These are phyloP conservation scores for Zapornia atra DNA, from an alignment of 2,113 vertebrate genomes.

Conservation along the genomic window DNA sequence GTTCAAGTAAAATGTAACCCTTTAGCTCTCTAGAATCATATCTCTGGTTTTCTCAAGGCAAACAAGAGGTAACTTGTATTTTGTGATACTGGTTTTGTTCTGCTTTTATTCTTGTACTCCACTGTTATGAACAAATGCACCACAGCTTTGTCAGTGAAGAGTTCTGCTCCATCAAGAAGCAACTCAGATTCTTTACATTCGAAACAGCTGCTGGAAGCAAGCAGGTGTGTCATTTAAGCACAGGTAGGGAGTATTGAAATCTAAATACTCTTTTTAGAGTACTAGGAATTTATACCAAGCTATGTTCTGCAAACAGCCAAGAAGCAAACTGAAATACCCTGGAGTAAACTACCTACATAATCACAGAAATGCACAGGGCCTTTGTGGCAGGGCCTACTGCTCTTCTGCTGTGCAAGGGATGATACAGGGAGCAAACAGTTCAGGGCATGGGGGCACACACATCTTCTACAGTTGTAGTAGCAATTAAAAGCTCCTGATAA, in stretches of 20 bases:
- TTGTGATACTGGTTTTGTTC: neutral
- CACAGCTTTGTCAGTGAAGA: neutral
- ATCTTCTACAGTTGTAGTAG: too few relatives aligned
- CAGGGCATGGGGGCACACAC: rapidly evolving
- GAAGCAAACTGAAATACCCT: neutral
- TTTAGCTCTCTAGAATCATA: neutral
- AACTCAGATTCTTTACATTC: neutral
- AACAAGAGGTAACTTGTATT: neutral
- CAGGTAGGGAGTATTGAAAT: neutral
- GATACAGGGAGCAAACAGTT: neutral
- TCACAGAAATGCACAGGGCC: neutral
- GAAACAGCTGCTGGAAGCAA: neutral
- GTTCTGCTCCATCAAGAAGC: neutral
- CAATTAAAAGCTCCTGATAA: neutral
- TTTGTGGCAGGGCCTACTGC: neutral
- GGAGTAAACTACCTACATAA: neutral
- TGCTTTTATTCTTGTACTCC: neutral
- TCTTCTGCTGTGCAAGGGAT: neutral
- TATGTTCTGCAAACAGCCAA: neutral
- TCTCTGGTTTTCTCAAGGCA: neutral
- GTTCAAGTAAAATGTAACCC: neutral
- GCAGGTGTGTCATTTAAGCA: neutral
- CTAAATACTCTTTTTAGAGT: neutral
- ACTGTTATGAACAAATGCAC: neutral
- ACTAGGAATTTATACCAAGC: neutral